Base-by-base conservation (phyloP, 2,888 invertebrate genomes). In the Acleris cristana region DNA sequence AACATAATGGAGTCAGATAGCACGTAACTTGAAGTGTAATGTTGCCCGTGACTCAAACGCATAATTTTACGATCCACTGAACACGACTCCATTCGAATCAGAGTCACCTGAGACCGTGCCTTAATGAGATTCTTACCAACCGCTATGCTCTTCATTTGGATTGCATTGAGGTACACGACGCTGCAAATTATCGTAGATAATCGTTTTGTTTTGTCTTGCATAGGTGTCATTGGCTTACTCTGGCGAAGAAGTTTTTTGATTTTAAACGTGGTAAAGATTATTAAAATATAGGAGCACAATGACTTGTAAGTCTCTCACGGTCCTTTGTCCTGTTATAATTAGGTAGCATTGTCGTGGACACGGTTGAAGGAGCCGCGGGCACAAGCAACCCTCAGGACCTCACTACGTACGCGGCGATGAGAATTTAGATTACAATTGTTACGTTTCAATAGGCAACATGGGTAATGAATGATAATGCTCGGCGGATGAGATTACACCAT, bases 261-360 rank as follows among this genome's bases (percentile, higher is more conserved):
- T 10, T 34, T 8, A 34, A 34, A 34, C 34, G 34, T 34, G 10
- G 34, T 34, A 34, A 34, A 55, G 45, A 30, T 65, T 40, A 40
- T 30, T 72, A 70, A 71, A 78, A 73, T 76, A 74, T 73, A 74
- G 72, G 73, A 73, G 74, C 76, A 82, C 83, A 86, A 85, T 83
- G 82, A 80, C 76, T 75, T 71, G 77, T 77, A 77, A 73, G 73
- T 76, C 78, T 90, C 90, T 81, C 90, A 89, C 89, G 89, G 76
- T 85, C 83, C 80, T 83, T 83, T 85, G 83, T 83, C 83, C 81
- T 80, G 77, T 82, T 82, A 83, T 87, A 85, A 86, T 87, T 86
- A 86, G 82, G 83, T 81, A 82, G 86, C 83, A 88, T 89, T 90
- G 88, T 90, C 79, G 84, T 82, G 81, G 90, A 80, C 86, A 89